Percentiles rank a stretch among this genome's conserved stretches.
Conservation (phyloP, 2,113 vertebrate species). For the Morphnarchus princeps region DNA sequence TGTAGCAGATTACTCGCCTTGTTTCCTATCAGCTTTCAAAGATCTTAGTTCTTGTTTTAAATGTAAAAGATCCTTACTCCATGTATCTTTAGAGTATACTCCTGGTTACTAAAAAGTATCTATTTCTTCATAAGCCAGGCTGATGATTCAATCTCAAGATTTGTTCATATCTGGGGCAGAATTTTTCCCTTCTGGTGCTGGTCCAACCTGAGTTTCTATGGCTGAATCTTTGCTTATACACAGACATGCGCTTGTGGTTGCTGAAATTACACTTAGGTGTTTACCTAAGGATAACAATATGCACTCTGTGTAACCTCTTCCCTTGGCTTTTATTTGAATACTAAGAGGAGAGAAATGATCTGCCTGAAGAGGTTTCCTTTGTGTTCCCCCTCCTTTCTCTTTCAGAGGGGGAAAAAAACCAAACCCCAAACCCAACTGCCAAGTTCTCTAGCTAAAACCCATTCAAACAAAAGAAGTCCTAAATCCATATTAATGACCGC, state of each 20-base stretch:
- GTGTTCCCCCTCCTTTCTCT: background rate
- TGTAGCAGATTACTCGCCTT: background rate
- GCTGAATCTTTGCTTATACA: background rate
- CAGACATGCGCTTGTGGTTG: background rate
- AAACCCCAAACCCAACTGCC: background rate
- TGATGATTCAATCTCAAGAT: background rate
- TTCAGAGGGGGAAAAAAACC: accelerated
- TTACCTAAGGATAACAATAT: background rate
- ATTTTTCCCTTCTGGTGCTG: background rate
- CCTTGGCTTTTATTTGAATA: background rate
- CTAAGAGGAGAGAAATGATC: background rate
- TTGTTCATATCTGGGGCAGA: background rate
- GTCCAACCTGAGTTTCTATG: background rate
- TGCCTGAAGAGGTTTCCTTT: background rate
- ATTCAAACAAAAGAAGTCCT: constrained; percentile 12
- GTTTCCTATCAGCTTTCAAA: background rate
- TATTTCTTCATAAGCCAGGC: background rate
- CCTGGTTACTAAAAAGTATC: background rate
- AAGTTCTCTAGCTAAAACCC: background rate
- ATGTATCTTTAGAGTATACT: background rate
- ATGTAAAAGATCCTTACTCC: background rate
- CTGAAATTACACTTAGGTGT: background rate
- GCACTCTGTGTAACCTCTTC: background rate
- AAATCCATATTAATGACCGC: constrained; percentile 12
- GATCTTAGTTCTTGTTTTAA: background rate